Base-by-base conservation (phyloP, 2,888 invertebrate species). In the Entomobrya proxima region DNA sequence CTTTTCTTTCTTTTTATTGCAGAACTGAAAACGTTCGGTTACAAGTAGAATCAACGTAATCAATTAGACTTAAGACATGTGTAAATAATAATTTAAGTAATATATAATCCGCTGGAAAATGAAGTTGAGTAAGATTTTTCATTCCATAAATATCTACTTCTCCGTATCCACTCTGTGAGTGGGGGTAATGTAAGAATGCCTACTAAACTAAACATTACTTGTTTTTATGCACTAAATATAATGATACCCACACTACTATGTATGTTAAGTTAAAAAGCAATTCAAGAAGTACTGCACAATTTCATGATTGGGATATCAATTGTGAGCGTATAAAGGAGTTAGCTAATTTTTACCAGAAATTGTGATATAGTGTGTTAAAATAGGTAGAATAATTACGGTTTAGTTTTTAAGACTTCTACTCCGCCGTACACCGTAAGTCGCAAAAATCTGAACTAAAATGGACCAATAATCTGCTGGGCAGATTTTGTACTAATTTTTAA, bases 21-120 rank as follows among this genome's bases (percentile, higher is more conserved):
- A 84, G 84, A 77, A 21, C 84, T 77, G 11, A 24, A 61, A 84
- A 75, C 82, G 37, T 75, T 30, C 52, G 82, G 82, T 18, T 82
- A 75, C 40, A 35, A 69, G 21, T 69, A 44, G 27, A 44, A n/a
- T 24, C 9, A 35, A 61, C 35, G 55, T 2, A 1, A 24, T 30
- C 35, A n/a, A n/a, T n/a, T n/a, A n/a, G 35, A 15, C 15, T 32
- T 35, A 64, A 11, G 27, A 4, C 9, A 24, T 35, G 61, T 35
- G 61, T 35, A 64, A 18, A 64, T 18, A 30, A 30, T 58, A 27
- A 58, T 30, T 27, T 58, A 58, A 27, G 9, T 30, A 30, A 35
- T 30, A 1, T 52, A 11, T 3, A 9, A 15, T 58, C 24, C 13
- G 24, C 30, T 30, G 30, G 55, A 1, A 58, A 35, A 35, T 64